Base-by-base conservation (phyloP, 2,113 vertebrate species). In the Zapus hudsonius region DNA sequence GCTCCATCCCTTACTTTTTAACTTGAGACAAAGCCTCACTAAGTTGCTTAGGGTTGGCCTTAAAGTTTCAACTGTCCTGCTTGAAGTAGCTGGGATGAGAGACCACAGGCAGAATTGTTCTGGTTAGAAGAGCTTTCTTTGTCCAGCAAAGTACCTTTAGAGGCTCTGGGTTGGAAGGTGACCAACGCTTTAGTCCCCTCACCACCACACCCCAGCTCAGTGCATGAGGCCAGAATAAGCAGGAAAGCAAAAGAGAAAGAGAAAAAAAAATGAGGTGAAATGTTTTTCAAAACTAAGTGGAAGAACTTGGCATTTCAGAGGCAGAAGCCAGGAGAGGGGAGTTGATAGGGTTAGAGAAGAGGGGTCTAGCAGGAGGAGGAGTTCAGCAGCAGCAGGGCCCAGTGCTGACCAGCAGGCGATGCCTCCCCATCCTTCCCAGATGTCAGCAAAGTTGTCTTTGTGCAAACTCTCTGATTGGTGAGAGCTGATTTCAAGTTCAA, bases 361-460 rank as follows among this genome's bases (percentile, higher is more conserved):
- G 70, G 22, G 44, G 13, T 16, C 17, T 7, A 0, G 19, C 7
- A 8, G 17, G 27, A 8, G 0, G 3, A 20, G 5, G 17, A 38
- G 20, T 2, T 31, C 86, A 59, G 3, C 4, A 29, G 80, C 27
- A 29, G 22, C 31, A 10, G 1, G 0, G 7, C 36, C 17, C 38
- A 4, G 31, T 2, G 31, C 64, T 25, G 27, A 15, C 11, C 57
- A 23, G 19, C 0, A 47, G 0, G 15, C 9, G 17, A 38, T 29
- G 16, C 6, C n/a, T 63, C 38, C 52, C 66, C 23, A 22, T 0
- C 11, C 31, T 57, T 20, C 25, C 52, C 38, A 15, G 66, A 44
- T 5, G 1, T 72, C 66, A 9, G 55, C 1, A 13, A 66, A 16
- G 25, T 20, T 0, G 0, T 31, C 17, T 5, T 19, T 44, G 16